phyloP scores from a whole-genome alignment of 2,113 vertebrate genomes.

The Sardina pilchardus region DNA sequence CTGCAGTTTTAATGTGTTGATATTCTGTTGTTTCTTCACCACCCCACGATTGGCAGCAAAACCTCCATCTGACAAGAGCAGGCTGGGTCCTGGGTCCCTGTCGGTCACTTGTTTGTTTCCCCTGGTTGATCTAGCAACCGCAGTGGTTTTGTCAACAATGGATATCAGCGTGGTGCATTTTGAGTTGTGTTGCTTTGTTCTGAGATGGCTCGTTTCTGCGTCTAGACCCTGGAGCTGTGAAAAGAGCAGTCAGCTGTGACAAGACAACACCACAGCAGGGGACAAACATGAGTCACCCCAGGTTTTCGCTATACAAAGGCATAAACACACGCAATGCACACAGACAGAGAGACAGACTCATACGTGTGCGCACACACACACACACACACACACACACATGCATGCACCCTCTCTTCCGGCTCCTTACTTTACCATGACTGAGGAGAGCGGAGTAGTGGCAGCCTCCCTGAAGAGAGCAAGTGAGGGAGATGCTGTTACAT shows the following conservation, averaged over 20 bases:
- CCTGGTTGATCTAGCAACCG: too few species aligned
- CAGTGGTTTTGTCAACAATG: too few species aligned
- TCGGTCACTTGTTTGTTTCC: too few species aligned
- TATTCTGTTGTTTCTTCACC: too few species aligned
- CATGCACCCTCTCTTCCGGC: neutral
- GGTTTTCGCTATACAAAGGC: neutral
- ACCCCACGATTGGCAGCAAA: too few species aligned
- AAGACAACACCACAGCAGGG: neutral
- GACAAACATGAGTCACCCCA: neutral
- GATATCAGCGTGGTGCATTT: neutral
- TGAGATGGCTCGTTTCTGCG: neutral
- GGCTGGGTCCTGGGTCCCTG: too few species aligned
- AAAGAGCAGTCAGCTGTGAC: neutral
- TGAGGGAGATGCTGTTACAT: conserved; percentile 51
- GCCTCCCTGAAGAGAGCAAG: conserved; percentile 37
- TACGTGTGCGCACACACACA: neutral
- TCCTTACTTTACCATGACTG: neutral
- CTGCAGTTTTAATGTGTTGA: too few species aligned
- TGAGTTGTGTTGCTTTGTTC: neutral
- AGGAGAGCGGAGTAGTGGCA: neutral
- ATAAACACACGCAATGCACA: neutral
- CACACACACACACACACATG: neutral
- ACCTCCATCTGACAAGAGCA: too few species aligned
- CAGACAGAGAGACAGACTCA: neutral
- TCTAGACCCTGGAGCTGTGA: neutral